phyloP scores from a whole-genome alignment of 2,113 vertebrate species.

The Platycercus adscitus region DNA sequence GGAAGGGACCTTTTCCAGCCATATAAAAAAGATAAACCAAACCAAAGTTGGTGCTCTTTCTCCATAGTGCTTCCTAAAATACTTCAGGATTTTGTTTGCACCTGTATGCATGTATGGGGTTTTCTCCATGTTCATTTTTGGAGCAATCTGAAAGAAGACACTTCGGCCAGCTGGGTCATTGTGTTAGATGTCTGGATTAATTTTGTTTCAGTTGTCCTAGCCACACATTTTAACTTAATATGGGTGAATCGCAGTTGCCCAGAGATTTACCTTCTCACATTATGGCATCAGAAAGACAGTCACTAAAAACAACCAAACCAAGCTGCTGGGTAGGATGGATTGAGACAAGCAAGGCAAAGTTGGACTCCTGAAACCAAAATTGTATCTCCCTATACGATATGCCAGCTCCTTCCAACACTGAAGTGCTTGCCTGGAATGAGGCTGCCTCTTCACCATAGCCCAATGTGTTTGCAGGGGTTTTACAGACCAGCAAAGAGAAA shows the following conservation, averaged over 20 bases:
- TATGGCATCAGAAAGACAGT: background rate
- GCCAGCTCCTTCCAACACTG: fast-evolving
- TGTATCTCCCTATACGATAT: background rate
- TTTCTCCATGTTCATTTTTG: background rate
- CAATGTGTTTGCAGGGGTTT: background rate
- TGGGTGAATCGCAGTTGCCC: background rate
- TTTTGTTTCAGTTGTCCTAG: background rate
- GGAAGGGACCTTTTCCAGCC: background rate
- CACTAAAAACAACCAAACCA: background rate
- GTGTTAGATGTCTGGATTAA: background rate
- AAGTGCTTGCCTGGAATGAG: background rate
- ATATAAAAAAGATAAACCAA: background rate
- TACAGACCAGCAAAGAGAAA: background rate
- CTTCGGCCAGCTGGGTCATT: background rate
- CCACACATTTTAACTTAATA: background rate
- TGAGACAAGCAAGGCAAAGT: background rate
- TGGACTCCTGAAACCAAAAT: background rate
- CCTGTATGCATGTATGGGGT: fast-evolving
- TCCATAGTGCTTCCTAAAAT: background rate
- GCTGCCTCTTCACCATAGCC: background rate
- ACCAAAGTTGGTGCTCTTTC: background rate
- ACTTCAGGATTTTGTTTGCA: background rate
- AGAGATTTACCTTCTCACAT: background rate
- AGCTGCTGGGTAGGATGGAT: background rate
- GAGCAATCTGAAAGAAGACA: background rate